phyloP scores from a whole-genome alignment of 2,797 vertebrate genomes.

The Tiaroga cobitis region DNA sequence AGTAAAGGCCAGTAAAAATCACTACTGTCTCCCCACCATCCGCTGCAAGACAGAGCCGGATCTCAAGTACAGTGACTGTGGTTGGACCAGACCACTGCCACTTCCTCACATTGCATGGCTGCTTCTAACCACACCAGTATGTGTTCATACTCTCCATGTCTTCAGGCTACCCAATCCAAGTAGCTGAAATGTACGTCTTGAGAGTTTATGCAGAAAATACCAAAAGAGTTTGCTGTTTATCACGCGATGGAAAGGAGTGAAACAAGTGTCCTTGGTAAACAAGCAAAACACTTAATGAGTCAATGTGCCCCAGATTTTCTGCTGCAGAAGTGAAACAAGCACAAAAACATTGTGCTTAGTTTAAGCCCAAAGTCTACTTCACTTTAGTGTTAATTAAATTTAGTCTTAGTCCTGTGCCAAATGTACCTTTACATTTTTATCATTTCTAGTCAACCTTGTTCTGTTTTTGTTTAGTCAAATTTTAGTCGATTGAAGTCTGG shows the following conservation, averaged over 20 bases:
- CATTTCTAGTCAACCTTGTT: too few species aligned
- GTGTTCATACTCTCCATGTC: conserved; percentile 67
- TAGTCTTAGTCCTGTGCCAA: too few species aligned
- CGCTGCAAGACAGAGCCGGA: conserved; percentile 76
- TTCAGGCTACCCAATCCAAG: conserved; percentile 54
- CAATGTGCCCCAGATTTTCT: conserved; percentile 19
- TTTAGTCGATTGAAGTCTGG: too few species aligned
- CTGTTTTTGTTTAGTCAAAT: too few species aligned
- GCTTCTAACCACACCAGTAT: conserved; percentile 73
- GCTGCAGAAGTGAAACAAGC: conserved; percentile 41
- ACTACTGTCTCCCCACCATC: conserved; percentile 78
- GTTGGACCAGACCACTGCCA: conserved; percentile 80
- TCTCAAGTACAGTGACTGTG: conserved; percentile 79
- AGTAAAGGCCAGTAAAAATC: conserved; percentile 81
- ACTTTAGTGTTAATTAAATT: too few species aligned
- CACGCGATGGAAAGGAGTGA: conserved; percentile 28
- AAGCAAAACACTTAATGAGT: conserved; percentile 7
- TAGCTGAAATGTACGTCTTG: conserved; percentile 21
- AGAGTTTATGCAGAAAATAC: conserved; percentile 52
- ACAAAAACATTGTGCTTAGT: conserved; percentile 22
- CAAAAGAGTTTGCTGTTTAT: conserved; percentile 34
- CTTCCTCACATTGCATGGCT: conserved; percentile 81
- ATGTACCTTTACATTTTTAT: too few species aligned
- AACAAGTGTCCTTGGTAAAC: conserved; percentile 38
- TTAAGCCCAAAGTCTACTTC: neutral